Base-by-base conservation (phyloP, 2,797 vertebrate genomes). In the Cirrhinus mrigala region DNA sequence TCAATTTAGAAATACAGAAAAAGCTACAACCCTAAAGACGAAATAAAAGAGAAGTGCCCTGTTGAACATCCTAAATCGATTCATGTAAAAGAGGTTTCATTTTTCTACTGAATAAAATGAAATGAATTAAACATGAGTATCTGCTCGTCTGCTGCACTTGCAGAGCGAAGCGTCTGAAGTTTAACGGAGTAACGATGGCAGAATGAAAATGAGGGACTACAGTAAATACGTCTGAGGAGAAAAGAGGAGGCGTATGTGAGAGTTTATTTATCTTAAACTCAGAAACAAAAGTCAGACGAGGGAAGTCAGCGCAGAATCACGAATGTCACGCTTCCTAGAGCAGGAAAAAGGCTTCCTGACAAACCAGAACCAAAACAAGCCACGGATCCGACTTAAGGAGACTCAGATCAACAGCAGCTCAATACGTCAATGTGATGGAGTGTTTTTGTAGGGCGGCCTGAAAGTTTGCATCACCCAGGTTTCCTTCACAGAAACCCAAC, bases 281-380 rank as follows among this genome's bases (percentile, higher is more conserved):
- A 91, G 93, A 94, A 94, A 96, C 94, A 95, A 95, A 95, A 92
- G 93, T 93, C 86, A 50, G 89, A 89, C 89, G 78, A 90, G 89
- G 90, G 93, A 94, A 91, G 92, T 91, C 93, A 91, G 93, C 93
- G 93, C 89, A 93, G 92, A 91, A 2, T 71, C 90, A 93, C 94
- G 94, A 96, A 96, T 94, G 94, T 96, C 89, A 24, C 90, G 85
- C 87, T 96, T 96, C 95, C 95, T 94, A 93, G 89, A 87, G 90
- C 93, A 94, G 95, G 94, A 96, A 96, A 94, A 92, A 90, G 92
- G 91, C 89, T 91, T 93, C 94, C 95, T 94, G 94, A 82, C 91
- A 84, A 24, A 88, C 86, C 37, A 64, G 20, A 85, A 82, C 89
- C 85, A 66, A 89, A 86, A 88, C 50, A 69, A 68, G 33, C 52